These are phyloP conservation scores for Caenorhabditis remanei DNA, from an alignment of 1,140 invertebrate genomes.

Conservation along the genomic window DNA sequence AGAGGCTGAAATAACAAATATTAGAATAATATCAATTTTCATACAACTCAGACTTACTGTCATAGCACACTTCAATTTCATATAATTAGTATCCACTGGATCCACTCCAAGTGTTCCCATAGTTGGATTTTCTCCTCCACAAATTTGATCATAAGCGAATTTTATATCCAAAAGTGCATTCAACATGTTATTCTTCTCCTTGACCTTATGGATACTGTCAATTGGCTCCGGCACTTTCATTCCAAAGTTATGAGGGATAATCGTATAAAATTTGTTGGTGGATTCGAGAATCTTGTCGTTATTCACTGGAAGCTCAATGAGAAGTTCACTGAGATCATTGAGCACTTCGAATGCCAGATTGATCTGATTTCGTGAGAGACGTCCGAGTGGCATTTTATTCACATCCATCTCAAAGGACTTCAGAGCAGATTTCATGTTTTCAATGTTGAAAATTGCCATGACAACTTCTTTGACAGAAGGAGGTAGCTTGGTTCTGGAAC, in stretches of 20 bases:
- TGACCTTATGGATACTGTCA: slow-evolving; percentile 80
- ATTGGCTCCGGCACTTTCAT: slow-evolving; percentile 87
- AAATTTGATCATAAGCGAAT: slow-evolving; percentile 87
- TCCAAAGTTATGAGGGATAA: slow-evolving; percentile 93
- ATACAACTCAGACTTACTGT: slow-evolving; percentile 78
- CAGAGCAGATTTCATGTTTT: slow-evolving; percentile 78
- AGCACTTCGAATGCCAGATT: slow-evolving; percentile 87
- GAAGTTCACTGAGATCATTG: slow-evolving; percentile 82
- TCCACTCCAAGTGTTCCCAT: slow-evolving; percentile 79
- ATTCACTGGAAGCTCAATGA: neutral
- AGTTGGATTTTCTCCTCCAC: slow-evolving; percentile 80
- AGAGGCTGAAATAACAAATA: slow-evolving; percentile 77
- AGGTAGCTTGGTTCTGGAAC: slow-evolving; percentile 82
- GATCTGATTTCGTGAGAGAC: slow-evolving; percentile 91
- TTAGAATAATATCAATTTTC: neutral
- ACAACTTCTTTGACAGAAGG: slow-evolving; percentile 87
- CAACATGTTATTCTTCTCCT: slow-evolving; percentile 90
- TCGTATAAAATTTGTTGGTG: slow-evolving; percentile 91
- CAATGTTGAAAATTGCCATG: slow-evolving; percentile 89
- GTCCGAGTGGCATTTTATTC: slow-evolving; percentile 96
- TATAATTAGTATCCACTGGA: slow-evolving; percentile 89
- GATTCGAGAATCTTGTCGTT: slow-evolving; percentile 84
- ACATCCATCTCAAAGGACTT: slow-evolving; percentile 88
- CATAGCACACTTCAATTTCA: slow-evolving; percentile 88
- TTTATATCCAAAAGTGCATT: slow-evolving; percentile 93